Conservation (phyloP, 2,113 vertebrate genomes). For the Chrysemys picta region DNA sequence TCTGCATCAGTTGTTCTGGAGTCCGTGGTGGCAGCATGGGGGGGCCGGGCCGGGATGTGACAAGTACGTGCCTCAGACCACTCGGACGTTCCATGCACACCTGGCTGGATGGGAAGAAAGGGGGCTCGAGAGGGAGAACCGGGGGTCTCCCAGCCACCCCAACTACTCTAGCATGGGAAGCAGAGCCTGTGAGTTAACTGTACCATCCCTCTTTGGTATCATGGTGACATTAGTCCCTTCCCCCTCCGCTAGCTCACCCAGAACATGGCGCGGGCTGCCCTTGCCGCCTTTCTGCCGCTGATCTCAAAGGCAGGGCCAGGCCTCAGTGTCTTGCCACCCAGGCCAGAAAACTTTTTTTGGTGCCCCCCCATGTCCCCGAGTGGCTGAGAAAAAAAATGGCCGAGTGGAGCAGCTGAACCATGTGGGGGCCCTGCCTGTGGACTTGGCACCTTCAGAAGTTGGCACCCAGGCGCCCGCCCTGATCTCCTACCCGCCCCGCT, state of each 20-base stretch:
- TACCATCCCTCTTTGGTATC: neutral
- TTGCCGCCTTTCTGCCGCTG: neutral
- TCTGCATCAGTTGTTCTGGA: neutral
- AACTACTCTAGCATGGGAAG: neutral
- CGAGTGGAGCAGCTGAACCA: no score
- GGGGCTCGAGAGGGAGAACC: neutral
- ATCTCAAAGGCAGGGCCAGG: neutral
- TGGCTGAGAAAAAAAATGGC: neutral
- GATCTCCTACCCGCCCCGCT: neutral
- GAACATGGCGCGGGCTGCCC: no score
- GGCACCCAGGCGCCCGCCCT: neutral
- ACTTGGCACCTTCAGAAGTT: neutral
- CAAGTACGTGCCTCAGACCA: neutral
- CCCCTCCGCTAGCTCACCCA: neutral
- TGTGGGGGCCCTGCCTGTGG: no score
- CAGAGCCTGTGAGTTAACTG: neutral
- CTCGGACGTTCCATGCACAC: neutral
- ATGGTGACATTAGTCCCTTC: neutral
- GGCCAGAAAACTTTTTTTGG: neutral
- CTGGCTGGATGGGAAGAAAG: neutral
- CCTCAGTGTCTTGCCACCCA: neutral
- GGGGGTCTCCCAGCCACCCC: neutral
- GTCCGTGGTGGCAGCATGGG: neutral
- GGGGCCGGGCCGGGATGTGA: neutral
- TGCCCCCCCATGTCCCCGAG: neutral